Conservation (phyloP, 2,797 vertebrate species). For the Morus bassanus region DNA sequence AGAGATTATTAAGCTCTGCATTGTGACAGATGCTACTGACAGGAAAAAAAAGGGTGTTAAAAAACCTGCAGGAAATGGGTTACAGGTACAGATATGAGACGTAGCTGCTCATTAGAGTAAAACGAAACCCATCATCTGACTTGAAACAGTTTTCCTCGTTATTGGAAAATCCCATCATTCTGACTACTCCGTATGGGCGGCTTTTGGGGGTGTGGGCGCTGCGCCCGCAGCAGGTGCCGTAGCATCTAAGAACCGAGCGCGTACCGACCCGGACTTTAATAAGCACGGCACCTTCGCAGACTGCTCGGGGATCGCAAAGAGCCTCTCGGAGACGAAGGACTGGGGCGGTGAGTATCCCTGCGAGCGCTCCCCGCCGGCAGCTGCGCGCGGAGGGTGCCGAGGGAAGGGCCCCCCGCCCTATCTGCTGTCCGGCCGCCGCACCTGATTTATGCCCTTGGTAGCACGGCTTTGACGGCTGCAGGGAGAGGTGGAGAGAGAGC, state of each 20-base stretch:
- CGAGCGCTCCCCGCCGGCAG: not conserved
- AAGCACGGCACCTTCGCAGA: fast-evolving
- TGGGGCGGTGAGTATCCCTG: fast-evolving
- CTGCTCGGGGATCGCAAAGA: fast-evolving
- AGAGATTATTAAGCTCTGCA: slow-evolving; percentile 51
- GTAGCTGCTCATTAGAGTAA: slow-evolving; percentile 32
- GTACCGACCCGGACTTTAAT: fast-evolving
- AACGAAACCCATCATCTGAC: not conserved
- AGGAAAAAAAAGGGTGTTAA: slow-evolving; percentile 56
- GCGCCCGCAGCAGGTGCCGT: not conserved
- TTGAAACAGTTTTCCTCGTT: not conserved
- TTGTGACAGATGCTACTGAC: slow-evolving; percentile 68
- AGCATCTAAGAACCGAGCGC: fast-evolving
- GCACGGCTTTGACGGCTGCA: not conserved
- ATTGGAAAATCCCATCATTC: not conserved
- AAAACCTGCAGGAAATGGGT: slow-evolving; percentile 34
- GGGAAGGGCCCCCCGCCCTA: fast-evolving
- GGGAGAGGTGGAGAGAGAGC: not conserved
- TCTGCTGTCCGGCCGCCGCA: fast-evolving
- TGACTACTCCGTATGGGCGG: fast-evolving
- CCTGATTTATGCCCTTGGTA: not conserved
- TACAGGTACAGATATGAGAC: slow-evolving; percentile 44
- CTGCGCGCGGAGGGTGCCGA: fast-evolving
- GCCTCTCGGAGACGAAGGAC: fast-evolving
- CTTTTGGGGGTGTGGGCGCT: not conserved